Evolutionary conservation across 2,113 vertebrate genomes (phyloP).

Genomic region (Hyla sarda): DNA sequence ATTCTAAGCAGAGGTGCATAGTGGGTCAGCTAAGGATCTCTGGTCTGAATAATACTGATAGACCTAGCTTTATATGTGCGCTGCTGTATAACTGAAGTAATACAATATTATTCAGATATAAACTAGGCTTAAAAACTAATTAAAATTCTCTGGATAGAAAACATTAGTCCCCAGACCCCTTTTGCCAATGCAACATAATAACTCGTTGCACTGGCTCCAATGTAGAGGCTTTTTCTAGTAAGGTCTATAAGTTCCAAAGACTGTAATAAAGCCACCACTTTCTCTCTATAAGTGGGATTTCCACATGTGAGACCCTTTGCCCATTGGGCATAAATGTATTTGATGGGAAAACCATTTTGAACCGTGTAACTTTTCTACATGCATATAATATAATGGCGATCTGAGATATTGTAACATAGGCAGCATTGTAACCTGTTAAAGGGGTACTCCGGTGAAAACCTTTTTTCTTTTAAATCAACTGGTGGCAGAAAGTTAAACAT

Average conservation of each 20-base stretch:
- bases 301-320: neutral
- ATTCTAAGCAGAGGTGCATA: constrained; percentile 27
- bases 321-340: no score
- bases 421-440: neutral
- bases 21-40: constrained; percentile 38
- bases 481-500: no score
- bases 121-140: neutral
- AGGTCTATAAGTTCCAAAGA: neutral
- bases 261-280: neutral
- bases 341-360: neutral
- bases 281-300: no score
- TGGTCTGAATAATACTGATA: neutral
- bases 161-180: neutral
- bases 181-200: neutral
- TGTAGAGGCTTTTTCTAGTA: neutral
- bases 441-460: no score
- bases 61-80: neutral
- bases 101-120: neutral
- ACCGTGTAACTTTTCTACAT: neutral
- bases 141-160: neutral
- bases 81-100: neutral
- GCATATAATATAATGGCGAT: neutral
- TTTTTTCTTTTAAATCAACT: no score
- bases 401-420: neutral
- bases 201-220: neutral